phyloP scores from a whole-genome alignment of 2,797 vertebrate genomes.

The Staurois parvus region DNA sequence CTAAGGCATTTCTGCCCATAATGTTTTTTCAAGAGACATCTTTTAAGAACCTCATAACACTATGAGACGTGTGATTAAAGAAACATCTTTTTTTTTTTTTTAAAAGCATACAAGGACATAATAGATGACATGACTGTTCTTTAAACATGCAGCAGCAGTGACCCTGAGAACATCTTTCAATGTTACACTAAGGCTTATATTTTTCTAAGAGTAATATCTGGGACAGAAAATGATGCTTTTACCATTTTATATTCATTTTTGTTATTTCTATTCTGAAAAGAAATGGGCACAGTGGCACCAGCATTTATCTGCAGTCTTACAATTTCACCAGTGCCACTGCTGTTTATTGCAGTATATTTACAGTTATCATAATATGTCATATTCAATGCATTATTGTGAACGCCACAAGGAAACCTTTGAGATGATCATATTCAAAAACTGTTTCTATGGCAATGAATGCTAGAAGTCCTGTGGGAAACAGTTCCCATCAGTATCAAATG shows the following conservation, averaged over 20 bases:
- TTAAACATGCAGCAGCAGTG: neutral
- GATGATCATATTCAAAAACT: conserved; percentile 49
- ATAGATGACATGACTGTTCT: neutral
- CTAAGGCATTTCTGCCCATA: no score
- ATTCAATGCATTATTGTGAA: conserved; percentile 43
- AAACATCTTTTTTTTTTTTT: neutral
- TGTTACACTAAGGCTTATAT: conserved; percentile 5
- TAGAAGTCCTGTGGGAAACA: conserved; percentile 45
- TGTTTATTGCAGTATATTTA: conserved; percentile 50
- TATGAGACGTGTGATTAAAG: neutral
- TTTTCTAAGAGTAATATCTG: neutral
- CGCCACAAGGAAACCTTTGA: conserved; percentile 37
- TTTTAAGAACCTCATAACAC: no score
- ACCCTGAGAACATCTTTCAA: conserved; percentile 21
- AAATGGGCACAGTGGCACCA: conserved; percentile 11
- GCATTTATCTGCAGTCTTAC: conserved; percentile 9
- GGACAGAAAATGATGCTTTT: conserved; percentile 33
- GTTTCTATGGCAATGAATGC: conserved; percentile 53
- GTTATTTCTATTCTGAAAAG: conserved; percentile 17
- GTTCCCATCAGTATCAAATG: conserved; percentile 49
- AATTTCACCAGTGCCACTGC: conserved; percentile 22
- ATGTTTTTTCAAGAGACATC: no score
- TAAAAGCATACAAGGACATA: neutral
- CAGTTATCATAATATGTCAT: conserved; percentile 52
- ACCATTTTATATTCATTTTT: conserved; percentile 13